Evolutionary conservation across 2,888 invertebrate genomes (phyloP).

Genomic region (Enoplolaimus lenunculus): DNA sequence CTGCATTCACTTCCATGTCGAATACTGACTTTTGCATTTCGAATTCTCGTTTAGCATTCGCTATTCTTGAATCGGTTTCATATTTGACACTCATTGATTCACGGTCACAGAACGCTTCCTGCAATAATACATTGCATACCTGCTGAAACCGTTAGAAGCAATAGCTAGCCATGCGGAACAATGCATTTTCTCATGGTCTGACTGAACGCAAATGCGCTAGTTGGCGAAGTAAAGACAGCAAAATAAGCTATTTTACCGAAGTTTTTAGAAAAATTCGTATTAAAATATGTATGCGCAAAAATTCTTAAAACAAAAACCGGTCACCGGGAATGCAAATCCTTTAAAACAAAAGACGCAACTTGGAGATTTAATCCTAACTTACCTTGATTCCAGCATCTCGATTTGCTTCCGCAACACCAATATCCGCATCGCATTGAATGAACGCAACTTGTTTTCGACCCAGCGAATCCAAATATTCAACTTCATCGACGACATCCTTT

Average conservation of each 20-base stretch:
- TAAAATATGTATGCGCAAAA: too few species aligned
- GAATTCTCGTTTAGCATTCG: constrained; percentile 77
- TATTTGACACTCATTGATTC: constrained; percentile 90
- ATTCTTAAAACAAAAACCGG: too few species aligned
- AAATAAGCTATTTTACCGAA: too few species aligned
- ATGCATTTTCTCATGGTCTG: too few species aligned
- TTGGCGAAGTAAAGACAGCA: too few species aligned
- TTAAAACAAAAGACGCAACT: too few species aligned
- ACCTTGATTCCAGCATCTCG: constrained; percentile 81
- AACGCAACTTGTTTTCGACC: constrained; percentile 52
- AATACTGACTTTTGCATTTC: constrained; percentile 89
- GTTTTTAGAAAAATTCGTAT: too few species aligned
- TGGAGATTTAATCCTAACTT: too few species aligned
- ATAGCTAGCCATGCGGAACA: too few species aligned
- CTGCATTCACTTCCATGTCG: constrained; percentile 91
- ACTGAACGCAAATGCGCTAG: too few species aligned
- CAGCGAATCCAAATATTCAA: constrained; percentile 47
- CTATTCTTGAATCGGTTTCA: constrained; percentile 85
- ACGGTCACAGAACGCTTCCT: constrained; percentile 94
- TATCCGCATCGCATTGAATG: constrained; percentile 79
- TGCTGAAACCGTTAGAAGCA: too few species aligned
- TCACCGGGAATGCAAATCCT: too few species aligned
- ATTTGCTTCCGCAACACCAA: constrained; percentile 81
- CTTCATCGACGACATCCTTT: constrained; percentile 93
- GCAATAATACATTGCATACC: constrained; percentile 24